Evolutionary conservation across 2,888 invertebrate species (phyloP).

Genomic region (Germaria angustata): DNA sequence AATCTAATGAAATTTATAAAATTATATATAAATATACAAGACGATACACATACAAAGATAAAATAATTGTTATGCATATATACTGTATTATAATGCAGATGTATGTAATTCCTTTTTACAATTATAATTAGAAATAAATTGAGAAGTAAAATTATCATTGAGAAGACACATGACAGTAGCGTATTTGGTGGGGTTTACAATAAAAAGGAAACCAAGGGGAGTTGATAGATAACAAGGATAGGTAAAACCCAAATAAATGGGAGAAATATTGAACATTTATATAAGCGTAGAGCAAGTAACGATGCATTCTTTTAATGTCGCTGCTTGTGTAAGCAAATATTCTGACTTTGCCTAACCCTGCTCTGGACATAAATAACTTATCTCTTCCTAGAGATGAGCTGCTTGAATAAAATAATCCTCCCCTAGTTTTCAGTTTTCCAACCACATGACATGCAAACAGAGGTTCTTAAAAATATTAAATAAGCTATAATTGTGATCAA

Average conservation of each 20-base stretch:
- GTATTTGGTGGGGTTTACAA: neutral
- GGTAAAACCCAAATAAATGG: too few species aligned
- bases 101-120: slow-evolving; percentile 64
- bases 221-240: too few species aligned
- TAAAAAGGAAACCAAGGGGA: neutral
- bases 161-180: neutral
- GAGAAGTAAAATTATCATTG: neutral
- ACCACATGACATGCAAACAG: neutral
- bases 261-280: too few species aligned
- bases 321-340: too few species aligned
- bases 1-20: slow-evolving; percentile 49
- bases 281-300: too few species aligned
- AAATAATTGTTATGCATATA: slow-evolving; percentile 65
- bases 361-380: neutral
- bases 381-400: too few species aligned
- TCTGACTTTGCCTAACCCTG: neutral
- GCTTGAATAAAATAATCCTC: too few species aligned
- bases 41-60: slow-evolving; percentile 33
- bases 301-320: too few species aligned
- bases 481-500: slow-evolving; percentile 65
- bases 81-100: slow-evolving; percentile 54
- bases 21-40: slow-evolving; percentile 55
- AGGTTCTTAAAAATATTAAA: slow-evolving; percentile 25
- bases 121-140: neutral
- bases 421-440: neutral